Conservation (phyloP, 2,888 invertebrate species). For the Homarus gammarus region DNA sequence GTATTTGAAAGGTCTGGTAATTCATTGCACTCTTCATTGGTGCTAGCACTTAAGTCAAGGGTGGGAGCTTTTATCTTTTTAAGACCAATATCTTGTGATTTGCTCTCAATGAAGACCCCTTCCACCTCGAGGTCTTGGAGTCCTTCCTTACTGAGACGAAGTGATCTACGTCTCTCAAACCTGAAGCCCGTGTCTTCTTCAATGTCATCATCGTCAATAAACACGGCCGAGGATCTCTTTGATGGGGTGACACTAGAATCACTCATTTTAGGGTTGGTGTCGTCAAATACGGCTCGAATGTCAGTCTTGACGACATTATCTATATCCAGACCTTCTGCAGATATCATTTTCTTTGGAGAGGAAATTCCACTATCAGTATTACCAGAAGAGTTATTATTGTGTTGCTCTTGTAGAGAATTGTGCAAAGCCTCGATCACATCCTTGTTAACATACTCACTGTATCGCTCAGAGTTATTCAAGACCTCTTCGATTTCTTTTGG, state of each 20-base stretch:
- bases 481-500: conserved; percentile 78
- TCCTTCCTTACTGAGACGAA: conserved; percentile 58
- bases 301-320: conserved; percentile 37
- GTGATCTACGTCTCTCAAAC: conserved; percentile 60
- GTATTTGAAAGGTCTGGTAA: conserved; percentile 36
- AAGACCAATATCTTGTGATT: conserved; percentile 64
- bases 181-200: conserved; percentile 46
- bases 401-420: conserved; percentile 76
- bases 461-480: conserved; percentile 78
- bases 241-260: conserved; percentile 11
- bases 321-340: conserved; percentile 56
- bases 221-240: conserved; percentile 7
- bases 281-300: conserved; percentile 58
- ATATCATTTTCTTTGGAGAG: conserved; percentile 61
- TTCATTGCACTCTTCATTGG: conserved; percentile 53
- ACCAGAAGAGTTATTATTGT: conserved; percentile 25
- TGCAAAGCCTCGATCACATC: conserved; percentile 78
- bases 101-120: conserved; percentile 70
- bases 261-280: not conserved
- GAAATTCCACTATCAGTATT: conserved; percentile 68
- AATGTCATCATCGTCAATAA: conserved; percentile 33
- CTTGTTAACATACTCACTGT: conserved; percentile 77
- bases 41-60: conserved; percentile 58
- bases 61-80: conserved; percentile 67
- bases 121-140: conserved; percentile 63